Percentiles rank a stretch among this genome's conserved stretches.
Conservation (phyloP, 2,113 vertebrate genomes). For the Anas platyrhynchos region DNA sequence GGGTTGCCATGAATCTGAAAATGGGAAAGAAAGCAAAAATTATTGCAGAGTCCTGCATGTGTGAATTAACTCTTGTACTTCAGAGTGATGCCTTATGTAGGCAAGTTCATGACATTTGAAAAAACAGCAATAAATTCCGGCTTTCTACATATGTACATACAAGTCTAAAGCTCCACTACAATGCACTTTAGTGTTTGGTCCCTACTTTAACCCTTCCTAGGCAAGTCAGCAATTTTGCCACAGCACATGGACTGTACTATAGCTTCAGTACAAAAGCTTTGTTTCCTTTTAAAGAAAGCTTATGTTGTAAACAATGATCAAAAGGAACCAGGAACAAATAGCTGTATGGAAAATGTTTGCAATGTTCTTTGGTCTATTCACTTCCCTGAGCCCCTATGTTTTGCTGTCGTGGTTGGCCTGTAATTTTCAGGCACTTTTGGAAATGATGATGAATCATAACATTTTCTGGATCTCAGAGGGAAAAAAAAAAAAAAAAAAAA, state of each 20-base stretch:
- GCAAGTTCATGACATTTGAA: not conserved
- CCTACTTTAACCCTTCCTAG: constrained; percentile 56
- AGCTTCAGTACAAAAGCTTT: constrained; percentile 47
- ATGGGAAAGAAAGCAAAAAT: not conserved
- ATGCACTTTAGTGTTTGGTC: not conserved
- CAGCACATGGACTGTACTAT: not conserved
- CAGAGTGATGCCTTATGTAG: not conserved
- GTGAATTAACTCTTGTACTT: not conserved
- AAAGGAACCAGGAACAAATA: constrained; percentile 40
- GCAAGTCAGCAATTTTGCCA: constrained; percentile 4
- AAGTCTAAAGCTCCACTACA: not conserved
- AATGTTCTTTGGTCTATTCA: not conserved
- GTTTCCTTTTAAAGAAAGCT: constrained; percentile 49
- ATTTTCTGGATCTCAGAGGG: constrained; percentile 54
- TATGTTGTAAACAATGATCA: constrained; percentile 56
- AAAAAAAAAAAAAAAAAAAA: constrained; percentile 42
- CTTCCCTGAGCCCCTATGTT: constrained; percentile 27
- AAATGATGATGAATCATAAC: constrained; percentile 70
- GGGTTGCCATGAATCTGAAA: not conserved
- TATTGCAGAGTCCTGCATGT: not conserved
- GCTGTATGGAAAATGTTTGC: constrained; percentile 27
- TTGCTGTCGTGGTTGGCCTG: constrained; percentile 29
- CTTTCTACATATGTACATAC: not conserved
- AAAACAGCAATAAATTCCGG: not conserved
- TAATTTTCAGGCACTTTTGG: constrained; percentile 62